These are phyloP conservation scores for Callipepla squamata DNA, from an alignment of 2,113 vertebrate genomes.

Conservation along the genomic window DNA sequence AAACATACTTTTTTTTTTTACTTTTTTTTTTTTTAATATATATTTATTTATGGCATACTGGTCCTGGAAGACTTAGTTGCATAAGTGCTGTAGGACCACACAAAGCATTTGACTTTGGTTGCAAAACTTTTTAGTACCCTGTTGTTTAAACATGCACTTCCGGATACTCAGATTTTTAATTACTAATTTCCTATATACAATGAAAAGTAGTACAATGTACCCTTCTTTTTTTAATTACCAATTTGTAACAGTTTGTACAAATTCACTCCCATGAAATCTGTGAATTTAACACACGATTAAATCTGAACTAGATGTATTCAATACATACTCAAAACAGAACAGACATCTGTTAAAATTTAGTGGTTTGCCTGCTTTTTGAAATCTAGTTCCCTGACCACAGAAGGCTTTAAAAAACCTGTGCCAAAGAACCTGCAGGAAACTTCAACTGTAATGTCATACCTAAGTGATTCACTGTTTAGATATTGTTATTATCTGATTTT, in stretches of 20 bases:
- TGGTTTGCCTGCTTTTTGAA: background rate
- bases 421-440: conserved; percentile 12
- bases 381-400: background rate
- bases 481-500: background rate
- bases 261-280: background rate
- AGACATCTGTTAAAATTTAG: background rate
- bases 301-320: background rate
- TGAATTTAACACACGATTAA: background rate
- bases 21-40: background rate
- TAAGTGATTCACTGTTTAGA: background rate
- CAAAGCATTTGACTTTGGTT: background rate
- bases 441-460: background rate
- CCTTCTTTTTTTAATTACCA: background rate
- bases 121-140: background rate
- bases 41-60: background rate
- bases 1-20: background rate
- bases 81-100: background rate
- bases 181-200: background rate
- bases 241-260: background rate
- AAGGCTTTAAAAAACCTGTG: background rate
- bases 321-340: background rate
- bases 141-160: background rate
- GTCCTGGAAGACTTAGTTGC: background rate
- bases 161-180: background rate
- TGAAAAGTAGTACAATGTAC: background rate